A percentile compares a stretch with the other conserved stretches of the same genome.
phyloP scores from a whole-genome alignment of 2,797 vertebrate genomes.

The Rallus crepitans region DNA sequence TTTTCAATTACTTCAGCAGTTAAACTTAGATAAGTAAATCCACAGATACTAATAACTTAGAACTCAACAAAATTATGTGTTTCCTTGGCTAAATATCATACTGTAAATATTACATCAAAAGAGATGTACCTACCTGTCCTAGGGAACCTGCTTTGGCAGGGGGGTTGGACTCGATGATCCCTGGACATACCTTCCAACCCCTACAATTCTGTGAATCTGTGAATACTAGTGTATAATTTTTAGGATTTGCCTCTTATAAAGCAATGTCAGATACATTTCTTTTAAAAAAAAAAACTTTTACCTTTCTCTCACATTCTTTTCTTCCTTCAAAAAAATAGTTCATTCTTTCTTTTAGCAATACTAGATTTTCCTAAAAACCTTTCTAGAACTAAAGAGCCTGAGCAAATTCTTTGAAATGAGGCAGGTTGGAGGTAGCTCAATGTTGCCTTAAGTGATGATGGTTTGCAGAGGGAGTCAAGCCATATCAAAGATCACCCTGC shows the following conservation, averaged over 20 bases:
- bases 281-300: neutral
- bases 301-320: neutral
- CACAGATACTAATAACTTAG: neutral
- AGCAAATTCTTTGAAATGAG: neutral
- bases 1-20: neutral
- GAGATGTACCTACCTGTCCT: neutral
- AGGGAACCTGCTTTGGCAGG: too few species aligned
- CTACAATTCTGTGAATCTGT: too few species aligned
- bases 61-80: neutral
- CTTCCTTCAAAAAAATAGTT: neutral
- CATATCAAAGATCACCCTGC: neutral
- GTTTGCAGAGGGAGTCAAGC: neutral
- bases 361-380: neutral
- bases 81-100: neutral
- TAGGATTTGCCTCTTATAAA: neutral
- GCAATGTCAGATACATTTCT: accelerated
- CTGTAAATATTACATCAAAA: neutral
- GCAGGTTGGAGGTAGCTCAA: neutral
- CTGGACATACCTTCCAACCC: too few species aligned
- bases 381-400: neutral
- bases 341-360: neutral
- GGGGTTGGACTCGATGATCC: too few species aligned
- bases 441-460: neutral
- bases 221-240: neutral
- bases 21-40: neutral